A percentile compares a stretch with the other conserved stretches of the same genome.
Conservation (phyloP, 2,113 vertebrate genomes). For the Paramisgurnus dabryanus region DNA sequence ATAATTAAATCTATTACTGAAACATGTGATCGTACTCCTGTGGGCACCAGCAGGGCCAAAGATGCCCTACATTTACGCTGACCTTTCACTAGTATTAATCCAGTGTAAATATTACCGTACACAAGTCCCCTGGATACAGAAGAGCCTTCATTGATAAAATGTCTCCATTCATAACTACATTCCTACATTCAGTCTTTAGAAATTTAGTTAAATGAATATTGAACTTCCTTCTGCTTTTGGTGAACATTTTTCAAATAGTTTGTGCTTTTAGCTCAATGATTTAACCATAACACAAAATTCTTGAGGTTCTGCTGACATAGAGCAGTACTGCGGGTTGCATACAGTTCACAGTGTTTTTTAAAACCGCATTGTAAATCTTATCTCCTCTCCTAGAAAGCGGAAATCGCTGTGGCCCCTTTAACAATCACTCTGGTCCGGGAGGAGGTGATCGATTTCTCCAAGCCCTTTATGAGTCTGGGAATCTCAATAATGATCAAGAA, state of each 20-base stretch:
- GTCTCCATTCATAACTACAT: neutral
- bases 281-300: neutral
- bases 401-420: conserved; percentile 96
- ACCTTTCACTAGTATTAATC: conserved; percentile 31
- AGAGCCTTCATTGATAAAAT: neutral
- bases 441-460: conserved; percentile 99
- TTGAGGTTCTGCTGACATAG: neutral
- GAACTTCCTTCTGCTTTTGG: too few species aligned
- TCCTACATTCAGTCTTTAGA: neutral
- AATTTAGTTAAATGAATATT: too few species aligned
- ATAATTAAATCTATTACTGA: conserved; percentile 15
- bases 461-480: conserved; percentile 99
- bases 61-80: neutral
- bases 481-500: conserved; percentile 99
- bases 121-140: neutral
- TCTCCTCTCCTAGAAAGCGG: conserved; percentile 84
- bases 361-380: too few species aligned
- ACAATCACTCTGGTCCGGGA: conserved; percentile 98
- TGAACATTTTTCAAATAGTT: too few species aligned
- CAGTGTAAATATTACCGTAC: conserved; percentile 19
- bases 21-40: conserved; percentile 9
- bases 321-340: too few species aligned
- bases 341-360: neutral
- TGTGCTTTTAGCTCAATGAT: neutral
- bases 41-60: conserved; percentile 7